phyloP scores from a whole-genome alignment of 1,140 invertebrate genomes.

The Caenorhabditis latens region DNA sequence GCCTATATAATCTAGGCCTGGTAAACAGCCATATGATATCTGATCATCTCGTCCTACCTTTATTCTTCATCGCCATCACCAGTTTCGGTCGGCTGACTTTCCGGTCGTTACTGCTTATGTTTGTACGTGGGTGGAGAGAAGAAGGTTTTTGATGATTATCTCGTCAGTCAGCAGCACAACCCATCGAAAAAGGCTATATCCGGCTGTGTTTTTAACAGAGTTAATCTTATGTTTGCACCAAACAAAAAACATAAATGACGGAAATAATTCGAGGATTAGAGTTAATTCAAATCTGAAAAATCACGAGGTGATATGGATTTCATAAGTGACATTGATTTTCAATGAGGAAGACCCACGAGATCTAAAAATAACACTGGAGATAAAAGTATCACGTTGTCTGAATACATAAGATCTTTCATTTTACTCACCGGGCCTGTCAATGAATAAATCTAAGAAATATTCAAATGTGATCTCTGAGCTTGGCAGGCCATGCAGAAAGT shows the following conservation, averaged over 20 bases:
- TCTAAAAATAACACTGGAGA: neutral
- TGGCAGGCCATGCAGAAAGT: neutral
- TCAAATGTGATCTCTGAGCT: slow-evolving; percentile 33
- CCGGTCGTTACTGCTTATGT: slow-evolving; percentile 28
- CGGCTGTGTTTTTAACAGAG: slow-evolving; percentile 20
- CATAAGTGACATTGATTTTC: neutral
- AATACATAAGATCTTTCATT: neutral
- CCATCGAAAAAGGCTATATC: neutral
- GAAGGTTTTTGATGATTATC: slow-evolving; percentile 36
- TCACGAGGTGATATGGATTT: neutral
- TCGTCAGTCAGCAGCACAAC: slow-evolving; percentile 17
- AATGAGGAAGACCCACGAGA: neutral
- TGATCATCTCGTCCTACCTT: neutral
- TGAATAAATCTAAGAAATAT: neutral
- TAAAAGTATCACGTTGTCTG: neutral
- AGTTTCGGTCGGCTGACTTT: slow-evolving; percentile 44
- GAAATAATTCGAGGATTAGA: slow-evolving; percentile 16
- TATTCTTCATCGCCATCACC: neutral
- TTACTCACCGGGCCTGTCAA: neutral
- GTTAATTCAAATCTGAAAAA: slow-evolving; percentile 1
- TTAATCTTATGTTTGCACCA: neutral
- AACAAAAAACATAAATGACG: neutral
- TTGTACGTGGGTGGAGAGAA: slow-evolving; percentile 2
- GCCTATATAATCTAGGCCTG: neutral
- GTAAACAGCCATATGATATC: slow-evolving; percentile 7